Evolutionary conservation across 2,888 invertebrate genomes (phyloP).

Genomic region (Brenthis daphne): DNA sequence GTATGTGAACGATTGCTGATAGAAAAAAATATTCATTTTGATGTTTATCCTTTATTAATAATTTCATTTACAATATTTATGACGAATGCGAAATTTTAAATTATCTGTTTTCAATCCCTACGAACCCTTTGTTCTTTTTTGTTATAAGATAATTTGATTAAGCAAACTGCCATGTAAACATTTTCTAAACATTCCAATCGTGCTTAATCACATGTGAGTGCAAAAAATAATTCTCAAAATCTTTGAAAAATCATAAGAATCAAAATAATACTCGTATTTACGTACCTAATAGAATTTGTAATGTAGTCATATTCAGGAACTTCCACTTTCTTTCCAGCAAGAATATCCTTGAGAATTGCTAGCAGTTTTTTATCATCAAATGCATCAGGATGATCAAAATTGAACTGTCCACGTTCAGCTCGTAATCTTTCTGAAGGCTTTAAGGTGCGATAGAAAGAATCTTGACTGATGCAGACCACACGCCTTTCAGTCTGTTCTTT

Average conservation of each 20-base stretch:
- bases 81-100: too few relatives aligned
- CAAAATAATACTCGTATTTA: slow-evolving; percentile 39
- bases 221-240: not conserved
- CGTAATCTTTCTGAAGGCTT: slow-evolving; percentile 89
- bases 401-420: slow-evolving; percentile 95
- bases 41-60: too few relatives aligned
- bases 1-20: slow-evolving; percentile 85
- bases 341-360: slow-evolving; percentile 90
- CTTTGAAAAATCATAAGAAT: not conserved
- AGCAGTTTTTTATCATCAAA: slow-evolving; percentile 95
- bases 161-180: too few relatives aligned
- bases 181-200: too few relatives aligned
- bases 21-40: not conserved
- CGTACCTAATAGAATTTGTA: slow-evolving; percentile 91
- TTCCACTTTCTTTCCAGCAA: slow-evolving; percentile 92
- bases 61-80: too few relatives aligned
- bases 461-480: slow-evolving; percentile 97
- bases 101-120: too few relatives aligned
- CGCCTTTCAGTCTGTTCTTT: slow-evolving; percentile 93
- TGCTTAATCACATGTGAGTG: too few relatives aligned
- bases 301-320: slow-evolving; percentile 97
- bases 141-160: too few relatives aligned
- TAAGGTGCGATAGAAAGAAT: slow-evolving; percentile 97
- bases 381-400: slow-evolving; percentile 99
- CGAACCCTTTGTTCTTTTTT: too few relatives aligned